Conservation (phyloP, 2,113 vertebrate genomes). For the Tupaia chinensis region DNA sequence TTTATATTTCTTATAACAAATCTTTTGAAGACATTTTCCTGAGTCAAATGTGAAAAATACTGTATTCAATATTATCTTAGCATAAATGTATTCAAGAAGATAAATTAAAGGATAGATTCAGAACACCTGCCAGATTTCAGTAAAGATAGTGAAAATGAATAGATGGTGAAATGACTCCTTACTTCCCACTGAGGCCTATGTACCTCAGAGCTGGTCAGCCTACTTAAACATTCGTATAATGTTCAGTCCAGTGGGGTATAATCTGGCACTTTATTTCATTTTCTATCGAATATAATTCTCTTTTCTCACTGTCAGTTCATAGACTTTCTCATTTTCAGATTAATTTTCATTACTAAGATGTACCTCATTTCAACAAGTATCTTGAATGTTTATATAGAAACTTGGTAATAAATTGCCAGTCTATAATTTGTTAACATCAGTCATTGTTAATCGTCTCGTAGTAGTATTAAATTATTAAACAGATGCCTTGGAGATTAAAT, state of each 20-base stretch:
- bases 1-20: slow-evolving; percentile 61
- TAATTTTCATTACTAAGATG: neutral
- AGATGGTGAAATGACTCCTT: neutral
- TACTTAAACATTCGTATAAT: neutral
- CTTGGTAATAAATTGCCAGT: neutral
- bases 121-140: neutral
- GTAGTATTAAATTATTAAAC: neutral
- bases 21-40: slow-evolving; percentile 22
- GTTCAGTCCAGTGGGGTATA: neutral
- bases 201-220: neutral
- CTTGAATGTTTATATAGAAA: neutral
- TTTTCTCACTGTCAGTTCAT: neutral
- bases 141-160: slow-evolving; percentile 42
- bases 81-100: slow-evolving; percentile 55
- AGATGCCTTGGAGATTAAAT: neutral
- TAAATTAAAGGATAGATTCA: slow-evolving; percentile 58
- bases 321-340: slow-evolving; percentile 46
- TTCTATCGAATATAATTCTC: neutral
- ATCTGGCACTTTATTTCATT: slow-evolving; percentile 7
- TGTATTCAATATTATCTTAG: neutral
- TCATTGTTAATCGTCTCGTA: neutral
- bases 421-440: neutral
- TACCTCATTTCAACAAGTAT: neutral
- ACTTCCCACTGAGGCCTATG: neutral
- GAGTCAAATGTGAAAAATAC: slow-evolving; percentile 47